Evolutionary conservation across 30 jellyfish, hydroid and myxozoan genomes (phyloP), one percentile per base, ranked within the genome.

Genomic region (Hydra vulgaris): DNA sequence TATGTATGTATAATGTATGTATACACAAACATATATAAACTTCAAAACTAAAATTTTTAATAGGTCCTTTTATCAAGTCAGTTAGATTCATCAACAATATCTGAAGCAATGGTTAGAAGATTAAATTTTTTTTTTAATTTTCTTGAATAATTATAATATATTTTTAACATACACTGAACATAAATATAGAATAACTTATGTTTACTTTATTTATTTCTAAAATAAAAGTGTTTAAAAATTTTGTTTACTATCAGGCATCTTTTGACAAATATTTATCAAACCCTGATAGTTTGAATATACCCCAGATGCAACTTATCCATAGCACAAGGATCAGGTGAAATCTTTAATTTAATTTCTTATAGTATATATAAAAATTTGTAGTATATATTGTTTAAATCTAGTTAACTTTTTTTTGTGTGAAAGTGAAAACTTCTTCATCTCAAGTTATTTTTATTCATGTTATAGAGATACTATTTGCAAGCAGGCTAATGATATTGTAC

Each of bases 381-480:
- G n/a, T n/a, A n/a, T n/a, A n/a, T n/a, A n/a, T n/a, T n/a, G n/a
- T n/a, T n/a, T n/a, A n/a, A n/a, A n/a, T n/a, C n/a, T n/a, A n/a
- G n/a, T n/a, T n/a, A n/a, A n/a, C n/a, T n/a, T n/a, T n/a, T n/a
- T n/a, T n/a, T n/a, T n/a, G n/a, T n/a, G n/a, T n/a, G n/a, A n/a
- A n/a, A n/a, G n/a, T n/a, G n/a, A n/a, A n/a, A n/a, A n/a, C n/a
- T n/a, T n/a, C n/a, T n/a, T n/a, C n/a, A n/a, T n/a, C n/a, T n/a
- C n/a, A n/a, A n/a, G n/a, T 1, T 20, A 23, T 24, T n/a, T 72
- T 0, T 23, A 53, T 85, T 0, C 52, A 69, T 73, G 26, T 82
- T 81, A 21, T 70, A 90, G 97, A 83, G 97, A 90, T 80, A 90
- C 95, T 0, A 88, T 86, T 21, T 76, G 88, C 88, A 90, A 90